Conservation (phyloP, 1,140 invertebrate genomes). For the Babylonia areolata region DNA sequence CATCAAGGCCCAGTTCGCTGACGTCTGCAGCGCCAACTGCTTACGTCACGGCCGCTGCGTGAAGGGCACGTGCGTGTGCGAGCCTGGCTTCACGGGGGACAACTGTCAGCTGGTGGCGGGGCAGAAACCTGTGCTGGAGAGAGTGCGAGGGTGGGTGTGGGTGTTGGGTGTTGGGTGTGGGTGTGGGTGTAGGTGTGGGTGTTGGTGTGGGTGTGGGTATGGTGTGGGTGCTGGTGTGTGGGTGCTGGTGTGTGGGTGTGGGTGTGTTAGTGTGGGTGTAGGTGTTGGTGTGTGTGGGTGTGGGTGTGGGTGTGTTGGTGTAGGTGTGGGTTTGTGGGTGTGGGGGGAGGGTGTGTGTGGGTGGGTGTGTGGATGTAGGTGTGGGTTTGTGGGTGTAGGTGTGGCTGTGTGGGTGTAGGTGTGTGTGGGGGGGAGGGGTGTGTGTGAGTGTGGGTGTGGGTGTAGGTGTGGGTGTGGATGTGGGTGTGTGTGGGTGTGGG, state of each 20-base stretch:
- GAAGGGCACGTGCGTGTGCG: slow-evolving; percentile 26
- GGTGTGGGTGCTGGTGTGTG: not conserved
- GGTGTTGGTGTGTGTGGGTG: not conserved
- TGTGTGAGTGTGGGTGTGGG: too few relatives aligned
- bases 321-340: not conserved
- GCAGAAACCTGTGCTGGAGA: slow-evolving; percentile 7
- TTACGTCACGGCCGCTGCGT: slow-evolving; percentile 29
- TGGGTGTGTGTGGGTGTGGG: too few relatives aligned
- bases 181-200: not conserved
- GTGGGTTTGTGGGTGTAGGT: too few relatives aligned
- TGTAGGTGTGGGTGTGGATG: too few relatives aligned
- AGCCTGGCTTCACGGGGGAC: slow-evolving; percentile 26
- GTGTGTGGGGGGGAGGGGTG: too few relatives aligned
- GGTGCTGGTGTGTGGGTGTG: not conserved
- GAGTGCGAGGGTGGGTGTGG: slow-evolving; percentile 15
- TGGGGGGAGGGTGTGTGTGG: not conserved
- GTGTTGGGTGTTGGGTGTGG: not conserved
- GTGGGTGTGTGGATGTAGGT: too few relatives aligned
- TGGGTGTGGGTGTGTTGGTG: not conserved
- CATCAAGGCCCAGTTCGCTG: slow-evolving; percentile 19
- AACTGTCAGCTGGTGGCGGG: slow-evolving; percentile 20
- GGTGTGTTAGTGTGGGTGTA: not conserved
- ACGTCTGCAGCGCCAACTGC: slow-evolving; percentile 30
- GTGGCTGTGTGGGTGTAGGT: too few relatives aligned
- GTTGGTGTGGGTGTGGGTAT: not conserved